These are phyloP conservation scores for Latrodectus geometricus DNA, from an alignment of 1,140 invertebrate species.

Conservation along the genomic window DNA sequence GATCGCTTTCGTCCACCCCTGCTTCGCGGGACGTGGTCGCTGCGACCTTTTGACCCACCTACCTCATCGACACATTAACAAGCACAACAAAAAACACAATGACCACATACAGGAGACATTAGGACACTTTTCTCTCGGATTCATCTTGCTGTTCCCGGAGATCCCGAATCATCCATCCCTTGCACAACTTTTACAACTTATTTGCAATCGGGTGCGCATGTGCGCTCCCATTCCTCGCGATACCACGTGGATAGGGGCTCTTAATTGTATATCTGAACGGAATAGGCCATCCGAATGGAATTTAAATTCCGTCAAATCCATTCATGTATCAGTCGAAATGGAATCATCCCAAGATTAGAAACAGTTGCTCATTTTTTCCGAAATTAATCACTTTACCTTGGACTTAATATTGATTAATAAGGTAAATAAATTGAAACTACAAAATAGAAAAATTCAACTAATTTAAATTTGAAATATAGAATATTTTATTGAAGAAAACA, in stretches of 20 bases:
- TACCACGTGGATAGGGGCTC: constrained; percentile 31
- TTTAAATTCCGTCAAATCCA: neutral
- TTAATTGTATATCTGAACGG: constrained; percentile 26
- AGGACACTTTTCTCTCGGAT: neutral
- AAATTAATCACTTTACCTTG: too few relatives aligned
- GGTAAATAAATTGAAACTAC: too few relatives aligned
- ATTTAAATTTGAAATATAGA: too few relatives aligned
- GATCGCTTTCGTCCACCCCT: constrained; percentile 9
- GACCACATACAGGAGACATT: neutral
- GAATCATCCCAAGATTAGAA: too few relatives aligned
- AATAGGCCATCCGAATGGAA: neutral
- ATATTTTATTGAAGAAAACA: too few relatives aligned
- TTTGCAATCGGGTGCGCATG: constrained; percentile 28
- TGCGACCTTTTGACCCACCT: constrained; percentile 57
- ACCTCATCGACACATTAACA: neutral
- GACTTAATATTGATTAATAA: too few relatives aligned
- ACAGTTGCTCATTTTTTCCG: too few relatives aligned
- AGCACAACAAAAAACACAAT: neutral
- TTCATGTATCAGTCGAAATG: too few relatives aligned
- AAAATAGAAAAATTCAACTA: too few relatives aligned
- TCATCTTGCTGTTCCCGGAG: neutral
- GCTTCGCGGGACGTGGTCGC: constrained; percentile 41
- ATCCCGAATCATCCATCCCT: neutral
- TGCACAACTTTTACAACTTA: constrained; percentile 33
- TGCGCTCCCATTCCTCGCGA: constrained; percentile 3